Evolutionary conservation across 2,113 vertebrate genomes (phyloP).

Genomic region (Pluvialis apricaria): DNA sequence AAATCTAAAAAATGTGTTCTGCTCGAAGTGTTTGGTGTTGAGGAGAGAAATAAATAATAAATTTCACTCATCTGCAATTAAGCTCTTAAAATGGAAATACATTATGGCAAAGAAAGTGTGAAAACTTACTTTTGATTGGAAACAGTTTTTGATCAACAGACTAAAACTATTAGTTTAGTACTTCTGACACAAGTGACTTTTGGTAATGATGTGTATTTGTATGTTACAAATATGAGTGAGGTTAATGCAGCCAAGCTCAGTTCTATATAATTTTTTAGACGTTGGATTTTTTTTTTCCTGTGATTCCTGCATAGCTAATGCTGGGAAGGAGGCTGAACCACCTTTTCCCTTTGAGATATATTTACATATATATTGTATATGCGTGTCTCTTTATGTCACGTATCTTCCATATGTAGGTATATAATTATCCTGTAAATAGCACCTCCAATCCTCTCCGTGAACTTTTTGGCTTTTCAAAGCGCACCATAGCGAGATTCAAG

Average conservation of each 20-base stretch:
- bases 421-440: background rate
- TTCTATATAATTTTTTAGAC: background rate
- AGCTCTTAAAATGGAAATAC: background rate
- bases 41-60: background rate
- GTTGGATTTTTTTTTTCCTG: background rate
- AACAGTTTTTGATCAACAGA: background rate
- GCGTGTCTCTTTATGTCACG: background rate
- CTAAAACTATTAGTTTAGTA: background rate
- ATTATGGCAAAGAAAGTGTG: background rate
- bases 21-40: background rate
- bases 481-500: background rate
- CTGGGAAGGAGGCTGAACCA: background rate
- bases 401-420: background rate
- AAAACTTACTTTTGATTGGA: background rate
- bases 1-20: background rate
- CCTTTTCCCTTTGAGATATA: background rate
- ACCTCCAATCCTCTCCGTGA: background rate
- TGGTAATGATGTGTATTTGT: background rate
- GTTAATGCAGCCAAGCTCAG: background rate
- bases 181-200: background rate
- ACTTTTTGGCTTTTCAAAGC: background rate
- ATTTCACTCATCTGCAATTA: background rate
- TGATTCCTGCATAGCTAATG: background rate
- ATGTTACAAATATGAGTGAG: background rate
- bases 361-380: background rate